Conservation (phyloP, 1,140 invertebrate genomes). For the Formica selysi region DNA sequence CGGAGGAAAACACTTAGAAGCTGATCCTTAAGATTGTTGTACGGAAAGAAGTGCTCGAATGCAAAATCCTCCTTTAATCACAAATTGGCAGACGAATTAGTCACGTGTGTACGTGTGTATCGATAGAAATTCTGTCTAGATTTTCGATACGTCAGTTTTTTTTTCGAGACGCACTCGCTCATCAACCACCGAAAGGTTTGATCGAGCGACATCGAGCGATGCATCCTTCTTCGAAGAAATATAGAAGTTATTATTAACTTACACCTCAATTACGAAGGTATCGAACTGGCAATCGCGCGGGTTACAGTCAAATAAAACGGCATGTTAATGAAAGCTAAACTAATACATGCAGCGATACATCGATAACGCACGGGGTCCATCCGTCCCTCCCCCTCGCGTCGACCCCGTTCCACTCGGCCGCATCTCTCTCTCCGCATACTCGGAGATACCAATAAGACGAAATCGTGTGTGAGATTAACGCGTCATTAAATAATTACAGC, state of each 20-base stretch:
- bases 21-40: too few relatives aligned
- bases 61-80: too few relatives aligned
- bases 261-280: conserved; percentile 28
- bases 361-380: conserved; percentile 42
- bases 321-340: conserved; percentile 56
- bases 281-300: conserved; percentile 16
- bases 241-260: conserved; percentile 47
- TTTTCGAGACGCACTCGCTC: background rate
- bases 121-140: background rate
- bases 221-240: background rate
- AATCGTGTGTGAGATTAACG: conserved; percentile 48
- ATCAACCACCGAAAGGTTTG: background rate
- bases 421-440: conserved; percentile 10
- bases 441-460: conserved; percentile 51
- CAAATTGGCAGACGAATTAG: conserved; percentile 9
- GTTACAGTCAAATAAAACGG: conserved; percentile 48
- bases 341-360: conserved; percentile 29
- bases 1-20: too few relatives aligned
- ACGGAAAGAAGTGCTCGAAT: too few relatives aligned
- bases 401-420: conserved; percentile 14
- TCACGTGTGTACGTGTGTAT: too few relatives aligned
- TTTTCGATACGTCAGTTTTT: background rate
- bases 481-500: conserved; percentile 61
- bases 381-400: background rate
- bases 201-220: background rate